phyloP scores from a whole-genome alignment of 1,140 invertebrate genomes.

The Diorhabda sublineata region DNA sequence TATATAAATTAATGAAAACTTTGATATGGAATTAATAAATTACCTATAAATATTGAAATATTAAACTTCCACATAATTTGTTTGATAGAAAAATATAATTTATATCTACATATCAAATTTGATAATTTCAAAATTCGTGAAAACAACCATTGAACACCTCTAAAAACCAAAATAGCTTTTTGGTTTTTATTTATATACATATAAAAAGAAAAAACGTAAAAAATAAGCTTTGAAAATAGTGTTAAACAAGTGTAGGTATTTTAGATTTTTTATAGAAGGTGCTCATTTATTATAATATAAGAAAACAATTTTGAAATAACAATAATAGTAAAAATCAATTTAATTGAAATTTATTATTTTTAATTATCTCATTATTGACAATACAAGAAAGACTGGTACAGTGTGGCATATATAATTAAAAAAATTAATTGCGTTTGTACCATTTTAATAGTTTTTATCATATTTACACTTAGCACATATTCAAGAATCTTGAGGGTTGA shows the following conservation, averaged over 20 bases:
- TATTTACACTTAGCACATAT: no score
- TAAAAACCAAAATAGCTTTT: constrained; percentile 21
- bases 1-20: background rate
- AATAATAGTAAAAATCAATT: constrained; percentile 11
- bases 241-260: constrained; percentile 14
- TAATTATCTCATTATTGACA: constrained; percentile 10
- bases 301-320: constrained; percentile 12
- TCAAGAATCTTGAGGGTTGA: no score
- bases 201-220: constrained; percentile 28
- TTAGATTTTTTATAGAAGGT: constrained; percentile 32
- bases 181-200: constrained; percentile 13
- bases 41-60: no score
- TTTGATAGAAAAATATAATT: background rate
- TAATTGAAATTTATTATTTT: constrained; percentile 13
- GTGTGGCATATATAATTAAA: background rate
- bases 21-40: background rate
- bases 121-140: constrained; percentile 21
- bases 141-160: constrained; percentile 32
- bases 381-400: constrained; percentile 12
- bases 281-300: constrained; percentile 34
- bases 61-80: background rate
- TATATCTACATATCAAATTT: constrained; percentile 32
- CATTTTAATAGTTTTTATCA: background rate
- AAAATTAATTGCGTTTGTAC: background rate
- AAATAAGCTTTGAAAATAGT: constrained; percentile 29